phyloP scores from a whole-genome alignment of 1,140 invertebrate genomes.

The Orius insidiosus region DNA sequence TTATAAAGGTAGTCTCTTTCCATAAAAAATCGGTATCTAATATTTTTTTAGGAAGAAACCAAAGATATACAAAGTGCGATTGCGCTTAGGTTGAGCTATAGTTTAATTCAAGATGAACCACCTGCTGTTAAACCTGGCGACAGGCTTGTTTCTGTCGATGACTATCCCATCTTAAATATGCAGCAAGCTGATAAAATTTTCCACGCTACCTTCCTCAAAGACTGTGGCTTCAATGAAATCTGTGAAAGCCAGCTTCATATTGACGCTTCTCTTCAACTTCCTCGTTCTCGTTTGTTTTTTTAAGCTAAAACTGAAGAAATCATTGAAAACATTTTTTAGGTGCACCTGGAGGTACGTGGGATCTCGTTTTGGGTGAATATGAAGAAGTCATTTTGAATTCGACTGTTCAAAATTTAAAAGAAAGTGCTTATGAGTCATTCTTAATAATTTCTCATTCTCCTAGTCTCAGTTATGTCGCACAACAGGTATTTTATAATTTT shows the following conservation, averaged over 20 bases:
- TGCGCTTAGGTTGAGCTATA: constrained; percentile 69
- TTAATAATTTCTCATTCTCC: constrained; percentile 62
- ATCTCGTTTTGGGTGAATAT: constrained; percentile 51
- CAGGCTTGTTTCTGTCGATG: constrained; percentile 48
- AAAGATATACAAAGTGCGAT: constrained; percentile 71
- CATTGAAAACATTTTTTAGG: background rate
- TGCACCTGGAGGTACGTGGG: constrained; percentile 12
- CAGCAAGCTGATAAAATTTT: constrained; percentile 66
- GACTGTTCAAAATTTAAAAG: constrained; percentile 55
- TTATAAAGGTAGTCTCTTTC: constrained; percentile 58
- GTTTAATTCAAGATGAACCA: constrained; percentile 51
- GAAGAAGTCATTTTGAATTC: constrained; percentile 61
- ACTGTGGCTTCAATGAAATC: constrained; percentile 77
- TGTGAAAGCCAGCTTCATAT: constrained; percentile 74
- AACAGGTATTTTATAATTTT: background rate
- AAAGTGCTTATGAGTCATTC: constrained; percentile 81
- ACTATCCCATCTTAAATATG: constrained; percentile 76
- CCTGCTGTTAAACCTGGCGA: constrained; percentile 32
- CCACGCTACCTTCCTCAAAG: constrained; percentile 76
- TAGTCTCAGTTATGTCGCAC: constrained; percentile 61
- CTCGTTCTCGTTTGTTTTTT: constrained; percentile 20
- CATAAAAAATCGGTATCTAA: background rate
- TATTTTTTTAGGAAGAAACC: constrained; percentile 42
- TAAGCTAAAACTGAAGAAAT: background rate
- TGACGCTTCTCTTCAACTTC: constrained; percentile 42